Evolutionary conservation across 2,113 vertebrate genomes (phyloP).

Genomic region (Tetrao urogallus): DNA sequence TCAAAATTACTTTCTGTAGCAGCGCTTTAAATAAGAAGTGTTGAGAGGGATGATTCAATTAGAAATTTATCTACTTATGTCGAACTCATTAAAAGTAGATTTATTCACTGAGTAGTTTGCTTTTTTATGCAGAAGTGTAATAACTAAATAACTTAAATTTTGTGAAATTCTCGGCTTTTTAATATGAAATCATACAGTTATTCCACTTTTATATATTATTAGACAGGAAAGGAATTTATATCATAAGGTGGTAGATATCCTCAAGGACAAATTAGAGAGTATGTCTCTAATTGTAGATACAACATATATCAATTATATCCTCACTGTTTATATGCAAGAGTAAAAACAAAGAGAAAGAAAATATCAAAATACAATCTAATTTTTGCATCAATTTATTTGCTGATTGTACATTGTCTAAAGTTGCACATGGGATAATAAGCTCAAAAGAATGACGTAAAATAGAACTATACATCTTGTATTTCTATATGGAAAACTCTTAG

Average conservation of each 20-base stretch:
- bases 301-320: background rate
- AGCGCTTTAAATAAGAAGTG: background rate
- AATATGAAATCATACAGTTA: background rate
- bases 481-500: background rate
- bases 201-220: background rate
- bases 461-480: background rate
- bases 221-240: background rate
- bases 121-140: background rate
- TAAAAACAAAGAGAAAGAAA: background rate
- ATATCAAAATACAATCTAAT: background rate
- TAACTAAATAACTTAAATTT: background rate
- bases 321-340: background rate
- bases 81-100: background rate
- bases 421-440: background rate
- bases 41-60: background rate
- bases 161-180: background rate
- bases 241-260: background rate
- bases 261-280: background rate
- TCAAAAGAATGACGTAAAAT: background rate
- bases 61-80: background rate
- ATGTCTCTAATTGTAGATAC: background rate
- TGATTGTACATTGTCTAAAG: background rate
- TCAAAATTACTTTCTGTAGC: background rate
- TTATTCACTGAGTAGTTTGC: rapidly evolving
- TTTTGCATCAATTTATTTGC: background rate